These are phyloP conservation scores for Typhlomys cinereus DNA, from an alignment of 2,113 vertebrate species.

Conservation along the genomic window DNA sequence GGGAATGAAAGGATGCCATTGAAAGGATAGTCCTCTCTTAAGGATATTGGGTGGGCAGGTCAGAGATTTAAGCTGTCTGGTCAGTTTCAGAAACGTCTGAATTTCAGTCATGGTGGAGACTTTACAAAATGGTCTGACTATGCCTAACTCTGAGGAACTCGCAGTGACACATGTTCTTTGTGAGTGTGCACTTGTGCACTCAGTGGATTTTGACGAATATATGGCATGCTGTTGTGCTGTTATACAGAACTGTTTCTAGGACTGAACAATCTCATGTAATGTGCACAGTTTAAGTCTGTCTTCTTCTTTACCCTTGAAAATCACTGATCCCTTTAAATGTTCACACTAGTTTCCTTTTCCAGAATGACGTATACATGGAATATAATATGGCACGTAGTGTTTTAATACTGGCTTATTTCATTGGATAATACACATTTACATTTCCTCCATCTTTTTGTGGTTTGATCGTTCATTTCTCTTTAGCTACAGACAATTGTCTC, in stretches of 20 bases:
- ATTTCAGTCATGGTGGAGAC: too few relatives aligned
- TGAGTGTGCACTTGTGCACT: background rate
- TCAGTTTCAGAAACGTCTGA: too few relatives aligned
- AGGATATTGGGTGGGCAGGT: too few relatives aligned
- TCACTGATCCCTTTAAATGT: background rate
- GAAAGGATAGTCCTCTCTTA: too few relatives aligned
- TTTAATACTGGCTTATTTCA: background rate
- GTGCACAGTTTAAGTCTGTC: background rate
- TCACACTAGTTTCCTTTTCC: background rate
- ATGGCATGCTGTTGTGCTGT: too few relatives aligned
- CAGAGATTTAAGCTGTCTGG: too few relatives aligned
- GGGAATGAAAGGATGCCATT: too few relatives aligned
- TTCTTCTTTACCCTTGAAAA: background rate
- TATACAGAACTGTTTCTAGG: background rate
- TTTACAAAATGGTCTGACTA: too few relatives aligned
- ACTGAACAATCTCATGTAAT: background rate
- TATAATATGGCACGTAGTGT: background rate
- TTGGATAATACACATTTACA: background rate
- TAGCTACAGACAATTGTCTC: background rate
- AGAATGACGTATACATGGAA: background rate
- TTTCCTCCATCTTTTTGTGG: background rate
- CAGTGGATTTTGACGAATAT: background rate
- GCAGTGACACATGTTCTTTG: too few relatives aligned
- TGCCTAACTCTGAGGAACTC: background rate
- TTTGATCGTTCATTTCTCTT: background rate